Evolutionary conservation across 2,888 invertebrate genomes (phyloP).

Genomic region (Rhopalosiphum nymphaeae): DNA sequence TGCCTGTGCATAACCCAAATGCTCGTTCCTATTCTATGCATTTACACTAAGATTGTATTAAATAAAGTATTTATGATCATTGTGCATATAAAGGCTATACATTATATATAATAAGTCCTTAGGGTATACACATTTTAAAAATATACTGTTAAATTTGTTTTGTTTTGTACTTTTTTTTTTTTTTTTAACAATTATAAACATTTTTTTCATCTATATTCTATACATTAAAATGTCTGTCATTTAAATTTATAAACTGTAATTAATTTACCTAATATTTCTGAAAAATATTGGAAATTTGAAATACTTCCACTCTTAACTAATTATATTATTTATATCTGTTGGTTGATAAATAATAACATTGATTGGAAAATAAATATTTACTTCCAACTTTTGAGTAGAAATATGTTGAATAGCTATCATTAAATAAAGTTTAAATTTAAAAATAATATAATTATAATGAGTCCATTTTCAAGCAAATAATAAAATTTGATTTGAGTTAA

Average conservation of each 20-base stretch:
- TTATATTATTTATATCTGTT: neutral
- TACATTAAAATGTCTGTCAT: neutral
- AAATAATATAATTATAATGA: neutral
- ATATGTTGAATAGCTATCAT: neutral
- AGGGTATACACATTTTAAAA: neutral
- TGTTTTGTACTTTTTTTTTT: neutral
- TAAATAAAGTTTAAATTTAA: neutral
- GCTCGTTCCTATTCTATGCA: slow-evolving; percentile 82
- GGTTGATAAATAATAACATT: neutral
- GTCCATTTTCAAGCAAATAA: neutral
- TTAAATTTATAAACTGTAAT: neutral
- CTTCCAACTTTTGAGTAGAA: neutral
- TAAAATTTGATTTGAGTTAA: neutral
- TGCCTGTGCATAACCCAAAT: slow-evolving; percentile 79
- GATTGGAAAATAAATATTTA: neutral
- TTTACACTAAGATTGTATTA: slow-evolving; percentile 70
- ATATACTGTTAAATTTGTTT: slow-evolving; percentile 15
- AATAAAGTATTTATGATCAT: slow-evolving; percentile 38
- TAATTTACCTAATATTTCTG: neutral
- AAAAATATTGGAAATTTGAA: neutral
- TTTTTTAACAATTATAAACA: neutral
- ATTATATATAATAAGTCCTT: neutral
- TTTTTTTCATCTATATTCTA: neutral
- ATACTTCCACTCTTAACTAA: neutral
- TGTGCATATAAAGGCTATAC: neutral